Evolutionary conservation across 2,888 invertebrate genomes (phyloP), one percentile per base, ranked within the genome.

Genomic region (Macroteleia sp.): DNA sequence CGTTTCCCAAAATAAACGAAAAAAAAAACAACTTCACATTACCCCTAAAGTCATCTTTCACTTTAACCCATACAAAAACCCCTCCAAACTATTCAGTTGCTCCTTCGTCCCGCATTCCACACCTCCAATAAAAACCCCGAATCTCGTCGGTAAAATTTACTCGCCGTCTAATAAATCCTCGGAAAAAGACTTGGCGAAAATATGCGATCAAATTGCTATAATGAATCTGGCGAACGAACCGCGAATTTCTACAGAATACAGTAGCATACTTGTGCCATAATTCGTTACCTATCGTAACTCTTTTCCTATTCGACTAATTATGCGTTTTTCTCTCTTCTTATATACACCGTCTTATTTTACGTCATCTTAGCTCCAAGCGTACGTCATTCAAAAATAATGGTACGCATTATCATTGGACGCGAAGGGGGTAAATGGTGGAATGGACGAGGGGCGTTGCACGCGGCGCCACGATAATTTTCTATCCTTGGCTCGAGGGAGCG

Each of bases 251-350:
- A 22, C 30, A 48, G 28, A 36, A 1, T 6, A 12, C 30, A 5
- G 25, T 25, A 19, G 12, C n/a, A n/a, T 22, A 56, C n/a, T 32
- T 52, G 64, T 62, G 46, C 56, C 61, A 77, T 77, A 66, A 77
- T 77, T 71, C 42, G 71, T 28, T 16, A 52, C 42, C 14, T 28
- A 62, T 71, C 69, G 77, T 69, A 81, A 67, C 79, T 86, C 83
- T 81, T 85, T 84, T 85, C 79, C 85, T 74, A 71, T 57, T 32
- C 34, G 67, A 82, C 75, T 86, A 86, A 86, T 85, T 86, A 83
- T 25, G 32, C 9, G 30, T 52, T 36, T 54, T 76, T 69, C 67
- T 28, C 52, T 50, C 74, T 61, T 56, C 44, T 57, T 14, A 5
- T 25, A 5, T 6, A 6, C 6, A 17, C 6, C 34, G 34, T 54